Conservation (phyloP, 2,888 invertebrate species). For the Torymus aiolomorphi region DNA sequence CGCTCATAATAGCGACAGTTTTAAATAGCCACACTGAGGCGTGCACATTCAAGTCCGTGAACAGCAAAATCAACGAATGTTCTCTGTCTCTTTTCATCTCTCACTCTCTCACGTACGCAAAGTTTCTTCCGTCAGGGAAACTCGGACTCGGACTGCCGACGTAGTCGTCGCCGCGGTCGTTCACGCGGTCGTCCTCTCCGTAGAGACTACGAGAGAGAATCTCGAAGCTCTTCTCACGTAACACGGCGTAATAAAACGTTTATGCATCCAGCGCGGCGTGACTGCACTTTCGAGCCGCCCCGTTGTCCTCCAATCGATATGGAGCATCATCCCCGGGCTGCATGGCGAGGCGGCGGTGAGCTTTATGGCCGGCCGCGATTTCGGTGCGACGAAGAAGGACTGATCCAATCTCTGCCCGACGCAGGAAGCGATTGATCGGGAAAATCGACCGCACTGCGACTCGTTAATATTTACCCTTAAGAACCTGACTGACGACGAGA, state of each 20-base stretch:
- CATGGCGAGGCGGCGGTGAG: not conserved
- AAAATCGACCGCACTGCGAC: constrained; percentile 44
- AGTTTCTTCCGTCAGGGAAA: constrained; percentile 10
- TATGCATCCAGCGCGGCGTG: constrained; percentile 75
- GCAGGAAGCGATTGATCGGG: constrained; percentile 58
- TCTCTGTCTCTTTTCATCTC: not conserved
- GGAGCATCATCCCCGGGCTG: not conserved
- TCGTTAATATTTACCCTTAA: constrained; percentile 33
- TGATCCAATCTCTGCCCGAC: constrained; percentile 67
- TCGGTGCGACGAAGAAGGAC: constrained; percentile 64
- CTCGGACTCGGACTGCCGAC: not conserved
- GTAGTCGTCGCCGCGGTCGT: not conserved
- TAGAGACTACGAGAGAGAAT: not conserved
- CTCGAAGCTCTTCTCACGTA: constrained; percentile 56
- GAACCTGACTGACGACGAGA: not conserved
- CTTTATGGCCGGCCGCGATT: constrained; percentile 66
- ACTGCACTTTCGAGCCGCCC: constrained; percentile 77
- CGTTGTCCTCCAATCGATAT: constrained; percentile 60
- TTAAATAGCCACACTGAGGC: not conserved
- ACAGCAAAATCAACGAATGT: not conserved
- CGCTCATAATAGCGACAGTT: not conserved
- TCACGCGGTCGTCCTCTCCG: not conserved
- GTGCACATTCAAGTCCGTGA: not conserved
- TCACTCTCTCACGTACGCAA: no score
- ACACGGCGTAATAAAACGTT: constrained; percentile 60